phyloP scores from a whole-genome alignment of 1,140 invertebrate species.

The Myzus persicae region DNA sequence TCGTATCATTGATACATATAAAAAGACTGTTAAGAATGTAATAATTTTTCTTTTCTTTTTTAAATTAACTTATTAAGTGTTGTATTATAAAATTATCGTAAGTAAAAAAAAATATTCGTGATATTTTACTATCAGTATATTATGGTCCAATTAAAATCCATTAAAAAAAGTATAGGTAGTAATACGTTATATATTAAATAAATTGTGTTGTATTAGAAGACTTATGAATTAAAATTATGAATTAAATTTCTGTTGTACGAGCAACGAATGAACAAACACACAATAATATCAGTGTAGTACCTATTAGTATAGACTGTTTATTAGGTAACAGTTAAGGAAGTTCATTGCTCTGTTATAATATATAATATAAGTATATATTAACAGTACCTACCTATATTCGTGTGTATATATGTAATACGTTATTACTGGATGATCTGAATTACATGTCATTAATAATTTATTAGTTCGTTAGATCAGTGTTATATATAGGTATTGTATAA shows the following conservation, averaged over 20 bases:
- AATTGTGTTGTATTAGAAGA: neutral
- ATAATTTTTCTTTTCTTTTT: neutral
- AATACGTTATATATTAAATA: neutral
- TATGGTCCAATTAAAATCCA: neutral
- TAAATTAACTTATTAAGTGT: too few species aligned
- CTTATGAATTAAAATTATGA: constrained; percentile 16
- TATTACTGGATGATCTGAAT: constrained; percentile 20
- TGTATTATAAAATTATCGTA: neutral
- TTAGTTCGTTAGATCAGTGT: neutral
- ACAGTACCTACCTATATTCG: neutral
- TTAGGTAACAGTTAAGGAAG: constrained; percentile 17
- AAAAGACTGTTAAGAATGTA: neutral
- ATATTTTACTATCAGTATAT: neutral
- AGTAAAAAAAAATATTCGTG: neutral
- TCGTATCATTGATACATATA: neutral
- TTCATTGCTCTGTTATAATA: constrained; percentile 32
- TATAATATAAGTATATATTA: constrained; percentile 14
- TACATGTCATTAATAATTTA: neutral
- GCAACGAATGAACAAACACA: neutral
- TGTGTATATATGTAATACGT: neutral
- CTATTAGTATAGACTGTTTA: neutral
- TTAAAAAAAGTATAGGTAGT: neutral
- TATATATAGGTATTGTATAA: neutral
- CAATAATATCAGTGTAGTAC: neutral
- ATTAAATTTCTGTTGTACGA: neutral